Base-by-base conservation (phyloP, 2,113 vertebrate species). In the Dromas ardeola region DNA sequence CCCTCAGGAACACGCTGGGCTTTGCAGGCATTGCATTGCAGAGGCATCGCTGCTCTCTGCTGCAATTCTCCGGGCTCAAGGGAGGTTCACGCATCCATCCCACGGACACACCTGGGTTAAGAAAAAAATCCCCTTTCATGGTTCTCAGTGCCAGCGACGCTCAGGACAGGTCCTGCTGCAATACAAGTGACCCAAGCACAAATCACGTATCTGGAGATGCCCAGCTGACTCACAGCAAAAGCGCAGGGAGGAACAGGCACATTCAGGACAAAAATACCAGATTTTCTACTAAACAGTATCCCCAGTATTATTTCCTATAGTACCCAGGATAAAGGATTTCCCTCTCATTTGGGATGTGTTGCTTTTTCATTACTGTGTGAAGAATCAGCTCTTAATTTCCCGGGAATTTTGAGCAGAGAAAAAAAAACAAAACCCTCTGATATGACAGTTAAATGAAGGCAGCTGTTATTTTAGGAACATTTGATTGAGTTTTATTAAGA, bases 401-500 rank as follows among this genome's bases (percentile, higher is more conserved):
- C 1, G 2, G 81, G 76, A 58, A 78, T 93, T 36, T 1, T 11
- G 36, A 81, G 78, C 50, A 17, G 56, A 88, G 66, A 52, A 11
- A 13, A 38, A 50, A 53, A 45, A 71, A 61, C 45, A 45, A 47
- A n/a, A 8, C 26, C 4, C 7, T 2, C n/a, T 1, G 81, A 32
- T 38, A 56, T 49, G 65, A 36, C 49, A 73, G 69, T 90, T 74
- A 59, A n/a, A 14, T 7, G 85, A 78, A 91, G 89, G 87, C 93
- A 90, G 95, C 45, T 94, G 95, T 87, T 95, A 96, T 94, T 95
- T 94, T 49, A 66, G 93, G 94, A 80, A 26, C 73, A 3, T 78
- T 14, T 70, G 92, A 80, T 61, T 34, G 88, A 85, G 86, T 94
- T 96, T 95, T 85, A 95, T 96, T 95, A 96, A 96, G 96, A 93